Base-by-base conservation (phyloP, 2,888 invertebrate species). In the Xestobium rufovillosum region DNA sequence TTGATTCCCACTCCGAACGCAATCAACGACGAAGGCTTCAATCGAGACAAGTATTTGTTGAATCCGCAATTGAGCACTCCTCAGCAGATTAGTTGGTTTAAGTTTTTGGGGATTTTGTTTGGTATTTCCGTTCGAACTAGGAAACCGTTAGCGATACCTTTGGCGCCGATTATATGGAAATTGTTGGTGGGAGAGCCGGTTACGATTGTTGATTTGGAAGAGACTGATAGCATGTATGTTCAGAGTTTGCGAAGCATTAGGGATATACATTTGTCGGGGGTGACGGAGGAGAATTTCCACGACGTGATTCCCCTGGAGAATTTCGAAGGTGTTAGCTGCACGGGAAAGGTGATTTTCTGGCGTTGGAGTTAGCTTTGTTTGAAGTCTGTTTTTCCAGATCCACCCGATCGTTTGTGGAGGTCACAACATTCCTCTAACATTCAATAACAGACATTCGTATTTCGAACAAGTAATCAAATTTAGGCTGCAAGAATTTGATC, bases 41-140 rank as follows among this genome's bases (percentile, higher is more conserved):
- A 76, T 51, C 58, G 72, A 38, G 78, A 78, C 57, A 69, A 73
- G 47, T 78, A 71, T 52, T 55, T 78, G 35, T 59, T 78, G 30
- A 78, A 79, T 57, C 75, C 78, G 1, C 67, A 72, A 25, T 55
- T 76, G 41, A 66, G 58, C n/a, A 63, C 68, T 2, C 59, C 66
- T 2, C 73, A 75, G 42, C 68, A 75, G 48, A 54, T 75, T n/a
- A 52, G 61, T 9, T 69, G 72, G 67, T 77, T 74, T 53, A 75
- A 75, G 54, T 78, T 78, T 59, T 61, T 78, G 43, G 76, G 73
- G 9, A 73, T 78, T 35, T 56, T 78, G 34, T 73, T 78, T 58
- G 78, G 77, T 2, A 76, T 78, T 23, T 76, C 78, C 1, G 69
- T 78, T 19, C 63, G 79, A 33, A 78, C 78, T n/a, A 75, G 74